These are phyloP conservation scores for Batillaria attramentaria DNA, from an alignment of 1,140 invertebrate species.

Conservation along the genomic window DNA sequence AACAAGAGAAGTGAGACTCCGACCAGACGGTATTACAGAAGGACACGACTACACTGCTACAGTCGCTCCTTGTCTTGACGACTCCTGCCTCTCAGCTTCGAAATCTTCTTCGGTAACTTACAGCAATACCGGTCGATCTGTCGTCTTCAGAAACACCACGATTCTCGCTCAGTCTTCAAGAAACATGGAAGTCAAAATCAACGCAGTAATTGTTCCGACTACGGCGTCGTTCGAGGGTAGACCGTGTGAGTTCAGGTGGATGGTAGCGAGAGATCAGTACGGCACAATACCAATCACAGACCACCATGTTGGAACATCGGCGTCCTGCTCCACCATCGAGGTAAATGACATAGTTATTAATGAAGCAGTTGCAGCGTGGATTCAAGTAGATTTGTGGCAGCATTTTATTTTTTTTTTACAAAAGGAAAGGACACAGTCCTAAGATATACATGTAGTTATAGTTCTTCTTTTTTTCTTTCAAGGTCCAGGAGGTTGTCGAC, in stretches of 20 bases:
- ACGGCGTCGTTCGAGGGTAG: not conserved
- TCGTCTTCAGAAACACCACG: not conserved
- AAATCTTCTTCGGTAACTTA: not conserved
- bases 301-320: not conserved
- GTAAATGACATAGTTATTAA: too few relatives aligned
- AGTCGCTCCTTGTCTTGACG: conserved; percentile 7
- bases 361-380: too few relatives aligned
- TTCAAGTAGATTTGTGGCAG: too few relatives aligned
- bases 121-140: not conserved
- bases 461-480: too few relatives aligned
- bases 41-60: not conserved
- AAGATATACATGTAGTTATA: too few relatives aligned
- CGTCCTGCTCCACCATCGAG: not conserved
- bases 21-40: not conserved
- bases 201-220: not conserved
- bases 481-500: not conserved
- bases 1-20: not conserved
- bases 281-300: not conserved
- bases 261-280: conserved; percentile 4
- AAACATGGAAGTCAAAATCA: not conserved
- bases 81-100: not conserved
- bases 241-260: conserved; percentile 5
- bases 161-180: not conserved
- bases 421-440: too few relatives aligned
- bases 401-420: too few relatives aligned